These are phyloP conservation scores for Tamias sibiricus DNA, from an alignment of 2,113 vertebrate species.

Conservation along the genomic window DNA sequence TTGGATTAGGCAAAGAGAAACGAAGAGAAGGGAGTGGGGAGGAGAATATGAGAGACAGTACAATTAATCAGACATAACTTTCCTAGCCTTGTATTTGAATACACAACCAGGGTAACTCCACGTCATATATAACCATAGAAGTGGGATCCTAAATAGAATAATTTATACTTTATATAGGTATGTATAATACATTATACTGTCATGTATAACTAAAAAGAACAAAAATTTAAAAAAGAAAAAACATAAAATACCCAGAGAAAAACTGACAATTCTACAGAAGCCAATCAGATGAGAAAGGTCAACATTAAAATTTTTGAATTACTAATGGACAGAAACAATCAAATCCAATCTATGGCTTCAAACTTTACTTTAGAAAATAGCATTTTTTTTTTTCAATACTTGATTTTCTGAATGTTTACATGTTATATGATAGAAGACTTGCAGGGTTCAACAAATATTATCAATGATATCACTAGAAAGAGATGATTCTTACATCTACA, in stretches of 20 bases:
- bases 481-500: neutral
- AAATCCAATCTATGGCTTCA: neutral
- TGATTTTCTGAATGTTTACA: neutral
- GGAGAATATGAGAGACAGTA: too few species aligned
- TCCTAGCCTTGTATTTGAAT: too few species aligned
- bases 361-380: neutral
- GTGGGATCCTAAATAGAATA: too few species aligned
- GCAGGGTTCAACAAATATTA: neutral
- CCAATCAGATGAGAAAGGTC: neutral
- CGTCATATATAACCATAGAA: too few species aligned
- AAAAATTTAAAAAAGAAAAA: too few species aligned
- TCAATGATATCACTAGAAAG: neutral
- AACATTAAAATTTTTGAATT: constrained; percentile 28
- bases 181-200: too few species aligned
- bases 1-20: too few species aligned
- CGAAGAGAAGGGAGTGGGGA: too few species aligned
- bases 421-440: neutral
- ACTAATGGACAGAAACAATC: neutral
- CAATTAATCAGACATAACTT: too few species aligned
- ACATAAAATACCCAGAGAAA: neutral
- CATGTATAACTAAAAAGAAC: too few species aligned
- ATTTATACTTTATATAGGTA: too few species aligned
- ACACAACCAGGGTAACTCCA: too few species aligned
- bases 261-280: neutral
- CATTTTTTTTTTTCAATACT: neutral